phyloP scores from a whole-genome alignment of 2,113 vertebrate species.

The Sclerurus mexicanus region DNA sequence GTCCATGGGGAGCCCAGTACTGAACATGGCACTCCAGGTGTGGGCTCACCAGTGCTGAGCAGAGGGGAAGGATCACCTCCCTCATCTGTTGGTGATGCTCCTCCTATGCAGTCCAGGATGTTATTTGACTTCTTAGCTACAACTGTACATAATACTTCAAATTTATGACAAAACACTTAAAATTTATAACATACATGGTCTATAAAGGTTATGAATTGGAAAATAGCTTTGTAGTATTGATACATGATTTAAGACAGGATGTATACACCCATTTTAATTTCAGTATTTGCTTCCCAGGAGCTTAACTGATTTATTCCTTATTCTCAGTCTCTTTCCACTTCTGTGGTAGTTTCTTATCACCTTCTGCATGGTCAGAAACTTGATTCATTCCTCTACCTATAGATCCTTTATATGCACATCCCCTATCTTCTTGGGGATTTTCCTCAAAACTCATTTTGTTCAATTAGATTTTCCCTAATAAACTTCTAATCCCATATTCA shows the following conservation, averaged over 20 bases:
- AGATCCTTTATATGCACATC: not conserved
- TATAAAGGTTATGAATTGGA: not conserved
- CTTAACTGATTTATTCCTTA: not conserved
- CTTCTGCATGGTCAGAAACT: not conserved
- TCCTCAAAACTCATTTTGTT: not conserved
- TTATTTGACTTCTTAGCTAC: not conserved
- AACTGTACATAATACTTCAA: not conserved
- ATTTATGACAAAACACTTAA: not conserved
- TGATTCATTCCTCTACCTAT: not conserved
- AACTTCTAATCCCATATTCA: not conserved
- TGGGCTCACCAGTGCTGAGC: not conserved
- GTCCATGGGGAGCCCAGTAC: not conserved
- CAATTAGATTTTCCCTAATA: conserved; percentile 1
- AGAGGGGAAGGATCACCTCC: not conserved
- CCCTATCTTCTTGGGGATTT: not conserved
- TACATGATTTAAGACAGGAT: not conserved
- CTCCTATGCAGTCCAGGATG: not conserved
- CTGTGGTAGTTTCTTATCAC: not conserved
- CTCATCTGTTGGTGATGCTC: not conserved
- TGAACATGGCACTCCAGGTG: not conserved
- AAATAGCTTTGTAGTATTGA: not conserved
- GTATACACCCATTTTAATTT: not conserved
- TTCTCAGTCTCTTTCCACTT: not conserved
- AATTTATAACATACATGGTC: not conserved
- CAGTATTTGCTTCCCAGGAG: not conserved